Evolutionary conservation across 2,113 vertebrate species (phyloP).

Genomic region (Brienomyrus longianalis): DNA sequence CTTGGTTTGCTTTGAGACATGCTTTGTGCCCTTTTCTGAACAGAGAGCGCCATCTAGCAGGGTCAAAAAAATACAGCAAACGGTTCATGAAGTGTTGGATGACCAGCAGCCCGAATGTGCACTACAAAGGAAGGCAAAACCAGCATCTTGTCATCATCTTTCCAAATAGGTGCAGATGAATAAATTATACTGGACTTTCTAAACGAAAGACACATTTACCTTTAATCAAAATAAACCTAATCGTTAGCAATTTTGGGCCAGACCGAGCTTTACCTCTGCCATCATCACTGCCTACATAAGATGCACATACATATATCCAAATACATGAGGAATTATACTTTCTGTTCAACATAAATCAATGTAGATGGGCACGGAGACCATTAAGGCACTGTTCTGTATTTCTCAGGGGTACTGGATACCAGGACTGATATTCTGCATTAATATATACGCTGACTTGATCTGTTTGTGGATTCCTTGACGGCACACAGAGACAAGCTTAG

Average conservation of each 20-base stretch:
- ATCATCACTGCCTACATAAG: background rate
- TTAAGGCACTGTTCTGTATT: constrained; percentile 16
- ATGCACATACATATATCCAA: background rate
- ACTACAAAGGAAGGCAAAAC: background rate
- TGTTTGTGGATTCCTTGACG: background rate
- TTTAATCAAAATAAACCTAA: background rate
- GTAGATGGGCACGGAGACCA: background rate
- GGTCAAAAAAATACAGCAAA: background rate
- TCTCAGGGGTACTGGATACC: background rate
- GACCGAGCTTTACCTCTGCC: background rate
- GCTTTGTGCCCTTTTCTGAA: background rate
- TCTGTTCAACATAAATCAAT: background rate
- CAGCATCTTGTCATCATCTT: background rate
- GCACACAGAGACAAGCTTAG: background rate
- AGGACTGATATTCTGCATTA: background rate
- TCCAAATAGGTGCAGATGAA: background rate
- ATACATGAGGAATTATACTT: background rate
- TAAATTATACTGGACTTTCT: background rate
- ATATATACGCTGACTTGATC: background rate
- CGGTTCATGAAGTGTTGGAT: background rate
- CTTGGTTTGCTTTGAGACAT: background rate
- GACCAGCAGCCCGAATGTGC: background rate
- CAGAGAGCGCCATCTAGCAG: background rate
- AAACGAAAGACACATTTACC: background rate
- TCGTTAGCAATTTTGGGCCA: background rate